Evolutionary conservation across 1,140 invertebrate genomes (phyloP).

Genomic region (Cardiocondyla obscurior): DNA sequence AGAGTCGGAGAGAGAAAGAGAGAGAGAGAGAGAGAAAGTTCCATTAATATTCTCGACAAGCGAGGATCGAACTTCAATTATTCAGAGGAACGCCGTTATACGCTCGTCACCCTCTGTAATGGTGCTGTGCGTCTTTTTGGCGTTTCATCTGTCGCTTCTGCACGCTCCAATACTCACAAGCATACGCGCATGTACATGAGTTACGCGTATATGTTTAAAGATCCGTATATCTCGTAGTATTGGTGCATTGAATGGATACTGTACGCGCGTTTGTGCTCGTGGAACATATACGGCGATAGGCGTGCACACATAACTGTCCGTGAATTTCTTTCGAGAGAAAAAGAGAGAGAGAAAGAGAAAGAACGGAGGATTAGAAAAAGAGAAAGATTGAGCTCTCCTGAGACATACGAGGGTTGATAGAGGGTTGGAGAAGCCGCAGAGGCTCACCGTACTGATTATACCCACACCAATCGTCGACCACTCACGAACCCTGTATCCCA

Average conservation of each 20-base stretch:
- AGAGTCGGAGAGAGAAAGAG: not conserved
- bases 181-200: not conserved
- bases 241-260: not conserved
- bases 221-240: not conserved
- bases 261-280: not conserved
- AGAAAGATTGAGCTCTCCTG: slow-evolving; percentile 42
- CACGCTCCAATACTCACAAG: slow-evolving; percentile 1
- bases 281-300: not conserved
- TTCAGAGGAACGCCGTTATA: slow-evolving; percentile 73
- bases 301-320: not conserved
- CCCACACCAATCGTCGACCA: slow-evolving; percentile 44
- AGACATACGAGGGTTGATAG: slow-evolving; percentile 36
- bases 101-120: slow-evolving; percentile 74
- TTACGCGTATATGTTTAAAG: not conserved
- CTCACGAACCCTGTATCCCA: slow-evolving; percentile 63
- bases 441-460: slow-evolving; percentile 72
- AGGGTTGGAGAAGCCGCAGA: slow-evolving; percentile 39
- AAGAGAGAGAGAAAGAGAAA: slow-evolving; percentile 28
- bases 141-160: slow-evolving; percentile 66
- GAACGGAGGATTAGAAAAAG: slow-evolving; percentile 45
- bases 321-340: slow-evolving; percentile 55
- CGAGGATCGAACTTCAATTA: slow-evolving; percentile 74
- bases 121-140: slow-evolving; percentile 71
- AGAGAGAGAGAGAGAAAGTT: not conserved
- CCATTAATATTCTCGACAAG: slow-evolving; percentile 73